Conservation (phyloP, 1,140 invertebrate species). For the Palaemon carinicauda region DNA sequence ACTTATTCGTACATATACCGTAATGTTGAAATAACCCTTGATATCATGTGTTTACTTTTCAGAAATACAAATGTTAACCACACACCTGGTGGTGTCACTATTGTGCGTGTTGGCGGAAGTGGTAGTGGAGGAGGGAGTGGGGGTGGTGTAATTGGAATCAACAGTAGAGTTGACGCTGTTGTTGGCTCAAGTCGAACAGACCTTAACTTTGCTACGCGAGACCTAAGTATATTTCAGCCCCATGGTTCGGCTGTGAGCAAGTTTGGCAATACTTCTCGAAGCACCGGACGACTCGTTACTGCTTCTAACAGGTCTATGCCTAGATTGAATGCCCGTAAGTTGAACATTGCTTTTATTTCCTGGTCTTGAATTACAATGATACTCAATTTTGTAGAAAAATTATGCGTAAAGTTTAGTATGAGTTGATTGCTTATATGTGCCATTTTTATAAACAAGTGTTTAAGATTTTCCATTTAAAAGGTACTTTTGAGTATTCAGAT, state of each 20-base stretch:
- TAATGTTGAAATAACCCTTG: neutral
- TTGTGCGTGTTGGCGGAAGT: slow-evolving; percentile 75
- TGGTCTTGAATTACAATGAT: no score
- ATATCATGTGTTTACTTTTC: slow-evolving; percentile 61
- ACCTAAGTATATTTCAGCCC: slow-evolving; percentile 43
- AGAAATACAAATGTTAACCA: slow-evolving; percentile 70
- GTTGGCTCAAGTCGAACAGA: slow-evolving; percentile 68
- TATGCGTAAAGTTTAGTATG: no score
- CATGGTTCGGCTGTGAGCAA: slow-evolving; percentile 37
- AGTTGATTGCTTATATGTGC: no score
- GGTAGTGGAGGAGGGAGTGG: neutral
- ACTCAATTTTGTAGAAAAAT: no score
- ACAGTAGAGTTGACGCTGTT: neutral
- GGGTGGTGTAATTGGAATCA: no score
- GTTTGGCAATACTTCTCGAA: slow-evolving; percentile 50
- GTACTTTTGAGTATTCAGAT: no score
- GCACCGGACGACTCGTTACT: slow-evolving; percentile 63
- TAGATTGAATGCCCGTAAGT: slow-evolving; percentile 72
- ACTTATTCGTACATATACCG: neutral
- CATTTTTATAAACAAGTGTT: no score
- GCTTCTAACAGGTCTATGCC: slow-evolving; percentile 75
- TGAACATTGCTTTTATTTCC: neutral
- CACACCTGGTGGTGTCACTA: slow-evolving; percentile 76
- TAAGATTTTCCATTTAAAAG: no score
- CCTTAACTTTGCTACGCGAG: slow-evolving; percentile 64